Conservation (phyloP, 2,113 vertebrate genomes). For the Panurus biarmicus region DNA sequence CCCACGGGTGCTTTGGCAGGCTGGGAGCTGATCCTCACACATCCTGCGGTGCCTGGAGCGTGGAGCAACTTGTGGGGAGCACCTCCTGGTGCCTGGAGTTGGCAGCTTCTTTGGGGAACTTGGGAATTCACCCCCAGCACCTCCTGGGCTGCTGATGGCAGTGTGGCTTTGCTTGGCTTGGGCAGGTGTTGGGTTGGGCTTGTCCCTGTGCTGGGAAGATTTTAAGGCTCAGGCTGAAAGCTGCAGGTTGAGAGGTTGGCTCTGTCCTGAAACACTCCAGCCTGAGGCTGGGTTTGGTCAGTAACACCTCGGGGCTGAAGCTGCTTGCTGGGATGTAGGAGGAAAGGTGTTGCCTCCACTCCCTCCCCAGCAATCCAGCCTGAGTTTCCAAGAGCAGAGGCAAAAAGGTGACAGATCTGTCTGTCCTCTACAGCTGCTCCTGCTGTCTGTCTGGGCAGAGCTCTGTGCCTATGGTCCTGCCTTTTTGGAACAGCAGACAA, state of each 20-base stretch:
- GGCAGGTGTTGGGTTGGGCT: not conserved
- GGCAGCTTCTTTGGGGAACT: not conserved
- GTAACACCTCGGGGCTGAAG: not conserved
- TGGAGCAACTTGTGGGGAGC: rapidly evolving
- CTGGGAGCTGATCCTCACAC: not conserved
- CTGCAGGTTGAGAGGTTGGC: not conserved
- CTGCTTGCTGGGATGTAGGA: not conserved
- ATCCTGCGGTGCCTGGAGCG: not conserved
- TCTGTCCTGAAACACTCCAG: not conserved
- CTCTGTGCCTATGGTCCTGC: not conserved
- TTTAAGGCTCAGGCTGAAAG: not conserved
- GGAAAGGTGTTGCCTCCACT: not conserved
- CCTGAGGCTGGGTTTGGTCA: not conserved
- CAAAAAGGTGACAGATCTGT: not conserved
- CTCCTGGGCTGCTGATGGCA: not conserved
- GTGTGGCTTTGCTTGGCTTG: not conserved
- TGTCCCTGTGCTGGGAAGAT: not conserved
- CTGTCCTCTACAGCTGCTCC: not conserved
- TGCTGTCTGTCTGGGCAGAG: not conserved
- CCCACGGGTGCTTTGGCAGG: not conserved
- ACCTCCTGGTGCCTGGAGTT: not conserved
- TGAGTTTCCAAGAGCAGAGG: not conserved
- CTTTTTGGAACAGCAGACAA: not conserved
- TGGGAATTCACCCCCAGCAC: not conserved
- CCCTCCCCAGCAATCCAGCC: not conserved